Base-by-base conservation (phyloP, 2,888 invertebrate genomes). In the Thereva unica region DNA sequence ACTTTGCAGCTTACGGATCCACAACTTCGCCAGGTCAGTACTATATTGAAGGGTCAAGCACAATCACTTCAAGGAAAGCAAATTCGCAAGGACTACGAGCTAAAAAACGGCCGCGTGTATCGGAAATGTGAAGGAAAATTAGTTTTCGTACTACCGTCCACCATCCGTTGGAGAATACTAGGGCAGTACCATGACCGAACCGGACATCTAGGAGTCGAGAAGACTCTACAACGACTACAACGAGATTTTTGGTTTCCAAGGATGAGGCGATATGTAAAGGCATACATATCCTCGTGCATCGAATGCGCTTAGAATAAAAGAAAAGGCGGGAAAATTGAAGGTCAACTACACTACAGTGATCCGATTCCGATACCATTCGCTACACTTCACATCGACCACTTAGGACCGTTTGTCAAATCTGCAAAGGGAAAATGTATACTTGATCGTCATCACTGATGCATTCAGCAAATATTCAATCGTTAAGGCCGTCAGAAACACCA, bases 1-100 rank as follows among this genome's bases (percentile, higher is more conserved):
- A 68, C 64, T 1, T 69, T 71, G 70, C 69, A 71, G 12, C n/a
- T 64, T 4, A 67, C 70, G 45, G 70, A 70, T 41, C 5, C 12
- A 1, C 5, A 23, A 4, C 34, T 35, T 4, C 1, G 35, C 2
- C 12, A 37, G 8, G 35, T 35, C 10, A 8, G 1, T 2, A 6
- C 3, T 6, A 35, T 35, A 37, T 4, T 52, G 9, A 37, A 34
- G 5, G 50, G 52, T 37, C 6, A 52, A 37, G 2, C 7, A 9
- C n/a, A 23, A 23, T 23, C 23, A 23, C 23, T 23, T 1, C 23
- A 23, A 70, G 41, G 49, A 35, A 9, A 9, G 5, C 1, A 67
- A 70, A 40, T 23, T 23, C 64, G 54, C 41, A 49, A 34, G 37
- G 49, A 65, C 4, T 70, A 66, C 52, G 68, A 69, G 42, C 53